phyloP scores from a whole-genome alignment of 2,888 invertebrate species.

The Plebejus melissa region DNA sequence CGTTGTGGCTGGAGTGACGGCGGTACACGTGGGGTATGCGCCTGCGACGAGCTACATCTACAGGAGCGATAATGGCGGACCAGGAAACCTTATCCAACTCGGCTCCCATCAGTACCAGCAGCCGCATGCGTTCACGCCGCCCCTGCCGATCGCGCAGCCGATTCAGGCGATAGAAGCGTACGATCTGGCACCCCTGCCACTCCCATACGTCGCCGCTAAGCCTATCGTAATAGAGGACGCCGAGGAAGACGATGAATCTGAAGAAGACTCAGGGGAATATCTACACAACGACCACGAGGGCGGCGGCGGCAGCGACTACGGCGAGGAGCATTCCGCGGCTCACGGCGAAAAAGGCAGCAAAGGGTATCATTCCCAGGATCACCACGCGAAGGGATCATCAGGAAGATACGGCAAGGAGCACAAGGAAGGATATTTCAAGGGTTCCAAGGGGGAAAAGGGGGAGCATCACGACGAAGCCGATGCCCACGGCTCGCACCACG shows the following conservation, averaged over 20 bases:
- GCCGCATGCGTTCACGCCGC: slow-evolving; percentile 52
- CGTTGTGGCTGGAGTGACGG: slow-evolving; percentile 47
- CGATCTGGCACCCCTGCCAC: slow-evolving; percentile 54
- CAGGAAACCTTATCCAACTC: slow-evolving; percentile 66
- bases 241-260: slow-evolving; percentile 54
- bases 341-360: slow-evolving; percentile 78
- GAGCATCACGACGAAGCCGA: slow-evolving; percentile 75
- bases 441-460: slow-evolving; percentile 75
- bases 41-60: slow-evolving; percentile 78
- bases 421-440: slow-evolving; percentile 73
- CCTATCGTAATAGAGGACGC: slow-evolving; percentile 55
- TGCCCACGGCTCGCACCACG: slow-evolving; percentile 77
- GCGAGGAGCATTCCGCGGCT: slow-evolving; percentile 66
- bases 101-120: slow-evolving; percentile 59
- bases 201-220: slow-evolving; percentile 61
- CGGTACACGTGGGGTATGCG: slow-evolving; percentile 63
- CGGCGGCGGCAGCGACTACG: slow-evolving; percentile 71
- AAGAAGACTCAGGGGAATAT: slow-evolving; percentile 38
- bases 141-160: slow-evolving; percentile 51
- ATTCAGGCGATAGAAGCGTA: slow-evolving; percentile 53
- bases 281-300: slow-evolving; percentile 49
- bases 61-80: slow-evolving; percentile 69
- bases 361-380: slow-evolving; percentile 74
- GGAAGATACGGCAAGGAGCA: slow-evolving; percentile 77
- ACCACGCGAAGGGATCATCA: slow-evolving; percentile 76